Percentiles rank a stretch among this genome's conserved stretches.
These are phyloP conservation scores for Neotoxoptera formosana DNA, from an alignment of 1,140 invertebrate genomes.

Conservation along the genomic window DNA sequence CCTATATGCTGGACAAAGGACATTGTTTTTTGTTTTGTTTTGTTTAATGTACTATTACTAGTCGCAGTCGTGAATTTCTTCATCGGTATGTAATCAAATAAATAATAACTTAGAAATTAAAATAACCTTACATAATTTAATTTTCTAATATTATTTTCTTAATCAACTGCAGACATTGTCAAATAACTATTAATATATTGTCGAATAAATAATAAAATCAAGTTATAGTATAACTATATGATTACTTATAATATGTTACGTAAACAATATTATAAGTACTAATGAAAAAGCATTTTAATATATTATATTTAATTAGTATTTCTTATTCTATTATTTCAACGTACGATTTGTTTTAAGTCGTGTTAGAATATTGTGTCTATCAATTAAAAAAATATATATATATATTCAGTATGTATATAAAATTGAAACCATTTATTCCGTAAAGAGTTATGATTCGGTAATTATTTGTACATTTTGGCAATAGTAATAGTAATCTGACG, in stretches of 20 bases:
- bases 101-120: neutral
- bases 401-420: neutral
- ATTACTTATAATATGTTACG: neutral
- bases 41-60: neutral
- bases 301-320: neutral
- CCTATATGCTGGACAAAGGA: neutral
- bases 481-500: neutral
- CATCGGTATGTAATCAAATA: neutral
- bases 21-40: neutral
- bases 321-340: neutral
- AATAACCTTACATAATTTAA: neutral
- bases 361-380: neutral
- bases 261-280: neutral
- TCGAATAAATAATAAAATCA: neutral
- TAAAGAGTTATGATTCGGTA: neutral
- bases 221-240: neutral
- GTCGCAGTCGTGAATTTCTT: neutral
- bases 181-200: neutral
- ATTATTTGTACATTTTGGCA: neutral
- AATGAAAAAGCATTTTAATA: neutral
- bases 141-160: neutral
- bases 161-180: neutral
- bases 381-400: neutral
- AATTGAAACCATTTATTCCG: neutral
- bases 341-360: neutral